Evolutionary conservation across 2,888 invertebrate species (phyloP), one percentile per base, ranked within the genome.

Genomic region (Nebria salina): DNA sequence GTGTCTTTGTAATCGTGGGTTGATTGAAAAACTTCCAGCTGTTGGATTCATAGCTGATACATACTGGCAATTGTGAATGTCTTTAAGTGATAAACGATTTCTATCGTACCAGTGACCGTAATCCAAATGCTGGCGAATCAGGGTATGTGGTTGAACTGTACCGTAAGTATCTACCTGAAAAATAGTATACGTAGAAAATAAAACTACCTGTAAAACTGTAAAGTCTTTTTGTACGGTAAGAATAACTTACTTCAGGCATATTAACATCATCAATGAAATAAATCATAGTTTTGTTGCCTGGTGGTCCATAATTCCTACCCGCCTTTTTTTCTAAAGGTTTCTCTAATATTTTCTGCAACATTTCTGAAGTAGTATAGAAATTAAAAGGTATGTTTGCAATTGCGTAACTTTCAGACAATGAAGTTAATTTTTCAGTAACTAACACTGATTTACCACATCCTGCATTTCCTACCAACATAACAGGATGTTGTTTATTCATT

Each of bases 21-120:
- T 98, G 84, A 98, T 97, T 3, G 98, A 98, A 86, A 98, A 98
- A 86, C 97, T 97, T 74, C 98, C 98, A 41, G 98, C 97, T 0
- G 98, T 98, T 0, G 98, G 98, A 90, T 98, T 98, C 98, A 98
- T 98, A 87, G 98, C 98, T 54, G 97, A 95, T 13, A 98, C 95
- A 87, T 98, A 98, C 88, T 98, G 98, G 82, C 98, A 98, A 87
- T 98, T 98, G 88, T 97, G 97, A 82, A 98, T 97, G 83, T 98
- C 98, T 89, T 98, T 98, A 11, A 98, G 89, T 0, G 95, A 91
- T 26, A 98, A 90, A 87, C 96, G 96, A 68, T 94, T 94, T 65
- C 98, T 91, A 87, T 98, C 97, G 41, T 82, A 82, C 98, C 98
- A 98, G 88, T 98, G 98, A 75, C 94, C 94, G 87, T 98, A 98